These are phyloP conservation scores for Planiliza haematocheilus DNA, from an alignment of 2,113 vertebrate genomes.

Conservation along the genomic window DNA sequence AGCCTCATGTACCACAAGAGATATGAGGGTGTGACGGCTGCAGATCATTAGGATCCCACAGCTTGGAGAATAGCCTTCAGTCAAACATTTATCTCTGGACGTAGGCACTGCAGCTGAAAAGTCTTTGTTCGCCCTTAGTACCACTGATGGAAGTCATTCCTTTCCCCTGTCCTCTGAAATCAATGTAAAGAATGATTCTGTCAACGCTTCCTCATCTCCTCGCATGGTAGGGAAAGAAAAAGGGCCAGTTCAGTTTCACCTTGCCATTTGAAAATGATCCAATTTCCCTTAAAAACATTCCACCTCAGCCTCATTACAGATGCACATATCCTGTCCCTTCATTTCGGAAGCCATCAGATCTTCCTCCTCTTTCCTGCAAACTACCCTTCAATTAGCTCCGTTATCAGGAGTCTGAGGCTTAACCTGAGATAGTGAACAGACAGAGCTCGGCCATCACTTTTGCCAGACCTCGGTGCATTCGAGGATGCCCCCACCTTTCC, in stretches of 20 bases:
- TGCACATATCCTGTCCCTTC: constrained; percentile 46
- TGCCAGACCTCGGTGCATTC: constrained; percentile 14
- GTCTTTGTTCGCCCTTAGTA: constrained; percentile 76
- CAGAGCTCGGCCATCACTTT: constrained; percentile 34
- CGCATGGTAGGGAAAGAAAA: constrained; percentile 18
- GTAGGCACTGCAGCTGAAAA: constrained; percentile 58
- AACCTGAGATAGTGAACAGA: constrained; percentile 47
- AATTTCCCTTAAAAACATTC: constrained; percentile 46
- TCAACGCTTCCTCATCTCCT: constrained; percentile 52
- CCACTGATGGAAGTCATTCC: constrained; percentile 76
- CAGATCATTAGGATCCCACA: constrained; percentile 79
- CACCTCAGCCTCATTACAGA: constrained; percentile 47
- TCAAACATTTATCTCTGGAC: constrained; percentile 79
- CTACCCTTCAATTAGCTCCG: constrained; percentile 58
- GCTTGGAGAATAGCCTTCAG: constrained; percentile 76
- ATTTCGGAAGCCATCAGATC: constrained; percentile 39
- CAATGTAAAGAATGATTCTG: constrained; percentile 69
- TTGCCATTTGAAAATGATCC: constrained; percentile 41
- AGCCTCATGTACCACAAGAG: constrained; percentile 76
- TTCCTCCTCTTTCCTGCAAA: constrained; percentile 24
- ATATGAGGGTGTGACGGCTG: constrained; percentile 72
- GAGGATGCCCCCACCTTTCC: constrained; percentile 12
- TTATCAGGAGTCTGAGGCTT: constrained; percentile 57
- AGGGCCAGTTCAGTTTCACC: constrained; percentile 16
- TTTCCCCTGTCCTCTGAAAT: constrained; percentile 74